phyloP scores from a whole-genome alignment of 2,888 invertebrate genomes.

The Abrostola triplasia region DNA sequence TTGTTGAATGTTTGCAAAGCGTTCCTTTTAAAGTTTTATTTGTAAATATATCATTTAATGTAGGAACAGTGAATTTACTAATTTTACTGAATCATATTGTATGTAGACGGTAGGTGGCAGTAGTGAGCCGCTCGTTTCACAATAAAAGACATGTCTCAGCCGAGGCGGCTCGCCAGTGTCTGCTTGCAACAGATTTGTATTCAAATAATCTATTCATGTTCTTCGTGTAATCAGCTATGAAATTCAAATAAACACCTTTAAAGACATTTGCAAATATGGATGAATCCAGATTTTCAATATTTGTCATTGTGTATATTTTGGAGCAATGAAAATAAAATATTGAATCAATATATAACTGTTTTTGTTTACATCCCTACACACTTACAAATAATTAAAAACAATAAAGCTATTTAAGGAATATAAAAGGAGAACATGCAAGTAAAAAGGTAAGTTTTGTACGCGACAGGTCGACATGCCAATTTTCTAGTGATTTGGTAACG shows the following conservation, averaged over 20 bases:
- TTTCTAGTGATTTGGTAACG: no score
- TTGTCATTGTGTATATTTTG: conserved; percentile 88
- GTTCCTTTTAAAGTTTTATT: conserved; percentile 89
- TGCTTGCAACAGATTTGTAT: conserved; percentile 77
- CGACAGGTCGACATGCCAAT: no score
- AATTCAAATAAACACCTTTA: conserved; percentile 82
- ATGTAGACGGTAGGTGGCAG: conserved; percentile 70
- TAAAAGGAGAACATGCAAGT: no score
- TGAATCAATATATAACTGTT: conserved; percentile 76
- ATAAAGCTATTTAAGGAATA: no score
- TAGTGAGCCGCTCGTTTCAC: conserved; percentile 57
- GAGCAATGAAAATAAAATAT: conserved; percentile 87
- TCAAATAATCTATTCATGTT: conserved; percentile 82
- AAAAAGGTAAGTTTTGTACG: no score
- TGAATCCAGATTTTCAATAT: conserved; percentile 80
- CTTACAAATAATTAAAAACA: no score
- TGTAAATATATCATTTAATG: conserved; percentile 85
- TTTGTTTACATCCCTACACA: conserved; percentile 45
- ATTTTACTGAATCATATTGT: conserved; percentile 79
- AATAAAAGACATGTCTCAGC: conserved; percentile 73
- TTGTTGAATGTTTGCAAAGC: conserved; percentile 89
- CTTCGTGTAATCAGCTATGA: conserved; percentile 85
- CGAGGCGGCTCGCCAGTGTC: conserved; percentile 64
- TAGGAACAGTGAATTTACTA: conserved; percentile 87
- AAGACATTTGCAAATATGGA: conserved; percentile 83